Evolutionary conservation across 1,140 invertebrate genomes (phyloP).

Genomic region (Potamilus streckersoni): DNA sequence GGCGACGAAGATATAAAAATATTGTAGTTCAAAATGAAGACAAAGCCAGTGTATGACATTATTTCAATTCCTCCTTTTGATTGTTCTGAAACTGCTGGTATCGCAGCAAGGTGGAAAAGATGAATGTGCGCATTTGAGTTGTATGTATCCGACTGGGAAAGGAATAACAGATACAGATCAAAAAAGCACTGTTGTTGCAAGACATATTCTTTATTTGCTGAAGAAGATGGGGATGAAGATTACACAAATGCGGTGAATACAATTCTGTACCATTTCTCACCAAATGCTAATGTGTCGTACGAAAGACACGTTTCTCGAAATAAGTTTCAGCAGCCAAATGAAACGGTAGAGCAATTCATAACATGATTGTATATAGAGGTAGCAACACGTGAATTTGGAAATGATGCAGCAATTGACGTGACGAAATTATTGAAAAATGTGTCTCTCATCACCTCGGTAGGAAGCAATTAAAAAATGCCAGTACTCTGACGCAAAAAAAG

Average conservation of each 20-base stretch:
- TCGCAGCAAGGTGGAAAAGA: constrained; percentile 21
- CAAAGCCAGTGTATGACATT: too few relatives aligned
- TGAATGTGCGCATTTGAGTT: constrained; percentile 35
- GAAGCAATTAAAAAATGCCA: constrained; percentile 16
- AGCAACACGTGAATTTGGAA: constrained; percentile 24
- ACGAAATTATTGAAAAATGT: constrained; percentile 32
- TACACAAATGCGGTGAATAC: constrained; percentile 12
- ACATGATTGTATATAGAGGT: constrained; percentile 9
- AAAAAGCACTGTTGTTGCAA: constrained; percentile 31
- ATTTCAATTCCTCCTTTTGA: too few relatives aligned
- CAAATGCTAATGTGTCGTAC: constrained; percentile 21
- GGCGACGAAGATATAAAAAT: too few relatives aligned
- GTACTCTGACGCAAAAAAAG: constrained; percentile 7
- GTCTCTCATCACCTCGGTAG: constrained; percentile 5
- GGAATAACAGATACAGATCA: constrained; percentile 5
- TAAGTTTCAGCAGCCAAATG: not conserved
- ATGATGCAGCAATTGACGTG: not conserved
- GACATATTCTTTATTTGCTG: constrained; percentile 31
- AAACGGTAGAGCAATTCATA: constrained; percentile 11
- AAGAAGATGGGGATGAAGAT: constrained; percentile 12
- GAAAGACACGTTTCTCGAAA: not conserved
- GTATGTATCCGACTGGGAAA: constrained; percentile 21
- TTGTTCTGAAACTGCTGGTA: too few relatives aligned
- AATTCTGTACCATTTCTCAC: constrained; percentile 20
- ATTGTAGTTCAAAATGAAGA: too few relatives aligned